A percentile compares a stretch with the other conserved stretches of the same genome.
Conservation (phyloP, 2,888 invertebrate species). For the Autographa gamma region DNA sequence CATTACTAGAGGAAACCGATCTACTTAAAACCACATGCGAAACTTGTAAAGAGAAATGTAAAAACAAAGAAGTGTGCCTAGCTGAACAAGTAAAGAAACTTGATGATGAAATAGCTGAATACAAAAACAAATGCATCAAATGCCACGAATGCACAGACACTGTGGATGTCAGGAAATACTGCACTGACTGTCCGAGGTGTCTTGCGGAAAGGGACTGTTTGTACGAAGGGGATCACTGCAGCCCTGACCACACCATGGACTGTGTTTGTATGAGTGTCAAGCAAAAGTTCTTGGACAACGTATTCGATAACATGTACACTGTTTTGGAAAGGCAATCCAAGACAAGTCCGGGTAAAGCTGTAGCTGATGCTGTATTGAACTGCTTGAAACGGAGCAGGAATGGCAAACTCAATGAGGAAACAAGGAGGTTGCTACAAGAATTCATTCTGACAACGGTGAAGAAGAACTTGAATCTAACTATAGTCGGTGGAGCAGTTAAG, state of each 20-base stretch:
- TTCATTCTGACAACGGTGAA: slow-evolving; percentile 78
- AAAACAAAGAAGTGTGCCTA: slow-evolving; percentile 67
- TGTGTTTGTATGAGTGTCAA: slow-evolving; percentile 80
- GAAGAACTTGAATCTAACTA: slow-evolving; percentile 81
- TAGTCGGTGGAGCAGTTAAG: slow-evolving; percentile 84
- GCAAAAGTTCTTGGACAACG: slow-evolving; percentile 79
- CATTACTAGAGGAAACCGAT: slow-evolving; percentile 72
- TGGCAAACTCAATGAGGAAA: slow-evolving; percentile 77
- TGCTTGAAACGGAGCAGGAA: slow-evolving; percentile 77
- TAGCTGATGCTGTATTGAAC: slow-evolving; percentile 73
- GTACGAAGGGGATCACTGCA: slow-evolving; percentile 67
- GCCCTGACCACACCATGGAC: slow-evolving; percentile 65
- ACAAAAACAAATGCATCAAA: slow-evolving; percentile 66
- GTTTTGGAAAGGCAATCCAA: slow-evolving; percentile 74
- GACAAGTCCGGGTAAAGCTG: slow-evolving; percentile 71
- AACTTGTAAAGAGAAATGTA: slow-evolving; percentile 75
- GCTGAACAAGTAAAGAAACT: slow-evolving; percentile 69
- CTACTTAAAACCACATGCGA: slow-evolving; percentile 69
- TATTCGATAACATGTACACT: slow-evolving; percentile 84
- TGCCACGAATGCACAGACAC: slow-evolving; percentile 78
- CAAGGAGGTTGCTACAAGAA: slow-evolving; percentile 73
- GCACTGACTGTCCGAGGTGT: slow-evolving; percentile 81
- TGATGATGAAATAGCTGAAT: slow-evolving; percentile 67
- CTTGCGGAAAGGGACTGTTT: slow-evolving; percentile 70
- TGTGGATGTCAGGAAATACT: slow-evolving; percentile 70